These are phyloP conservation scores for Chironex yamaguchii DNA, from an alignment of 30 jellyfish, hydroid and myxozoan species.

Conservation along the genomic window DNA sequence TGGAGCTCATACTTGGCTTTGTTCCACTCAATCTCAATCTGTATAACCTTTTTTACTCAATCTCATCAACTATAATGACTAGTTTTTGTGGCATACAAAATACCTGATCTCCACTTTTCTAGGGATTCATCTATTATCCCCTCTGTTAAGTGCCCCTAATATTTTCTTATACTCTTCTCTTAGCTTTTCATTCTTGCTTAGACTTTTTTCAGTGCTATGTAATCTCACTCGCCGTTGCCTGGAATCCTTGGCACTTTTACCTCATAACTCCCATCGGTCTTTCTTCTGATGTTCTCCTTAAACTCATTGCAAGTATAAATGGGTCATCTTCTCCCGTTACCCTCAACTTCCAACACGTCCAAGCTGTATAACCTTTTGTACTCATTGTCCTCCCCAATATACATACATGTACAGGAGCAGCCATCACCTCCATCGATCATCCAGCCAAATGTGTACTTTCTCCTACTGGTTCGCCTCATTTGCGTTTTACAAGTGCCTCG, in stretches of 20 bases:
- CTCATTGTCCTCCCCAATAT: conserved; percentile 5
- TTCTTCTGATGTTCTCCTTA: conserved; percentile 20
- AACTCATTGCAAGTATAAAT: conserved; percentile 31
- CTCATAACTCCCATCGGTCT: conserved; percentile 63
- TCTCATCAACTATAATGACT: conserved; percentile 46
- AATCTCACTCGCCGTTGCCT: conserved; percentile 72
- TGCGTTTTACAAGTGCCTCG: conserved; percentile 25
- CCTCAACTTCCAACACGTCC: conserved; percentile 54
- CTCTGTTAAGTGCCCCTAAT: too few relatives aligned
- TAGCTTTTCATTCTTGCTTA: conserved; percentile 25
- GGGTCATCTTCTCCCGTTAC: conserved; percentile 52
- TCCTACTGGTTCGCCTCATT: conserved; percentile 41
- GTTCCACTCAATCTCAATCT: too few relatives aligned
- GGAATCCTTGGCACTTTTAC: conserved; percentile 75
- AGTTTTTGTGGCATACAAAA: conserved; percentile 27
- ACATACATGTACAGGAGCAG: conserved; percentile 33
- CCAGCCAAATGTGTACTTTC: conserved; percentile 58
- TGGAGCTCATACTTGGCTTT: too few relatives aligned
- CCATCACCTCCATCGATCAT: conserved; percentile 54
- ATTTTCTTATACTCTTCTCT: conserved; percentile 50
- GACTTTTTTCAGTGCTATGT: conserved; percentile 45
- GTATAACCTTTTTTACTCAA: too few relatives aligned
- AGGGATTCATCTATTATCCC: too few relatives aligned
- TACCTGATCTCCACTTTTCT: too few relatives aligned
- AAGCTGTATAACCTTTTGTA: conserved; percentile 17